These are phyloP conservation scores for Gastracanthus pulcherrimus DNA, from an alignment of 2,888 invertebrate species.

Conservation along the genomic window DNA sequence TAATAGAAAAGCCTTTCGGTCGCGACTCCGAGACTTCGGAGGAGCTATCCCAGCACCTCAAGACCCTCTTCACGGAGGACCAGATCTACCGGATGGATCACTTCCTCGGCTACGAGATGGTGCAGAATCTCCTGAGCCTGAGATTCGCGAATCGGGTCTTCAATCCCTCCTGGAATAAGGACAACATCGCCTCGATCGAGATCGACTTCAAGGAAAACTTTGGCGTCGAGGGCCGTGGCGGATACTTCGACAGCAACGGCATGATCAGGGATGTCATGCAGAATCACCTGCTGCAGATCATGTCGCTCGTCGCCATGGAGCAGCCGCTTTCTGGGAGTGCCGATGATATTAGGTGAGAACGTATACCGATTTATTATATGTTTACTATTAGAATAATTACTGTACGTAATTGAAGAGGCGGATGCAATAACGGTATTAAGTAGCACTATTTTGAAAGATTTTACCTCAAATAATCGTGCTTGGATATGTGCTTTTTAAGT, in stretches of 20 bases:
- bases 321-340: conserved; percentile 14
- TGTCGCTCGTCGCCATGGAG: conserved; percentile 50
- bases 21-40: conserved; percentile 29
- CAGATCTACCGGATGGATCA: conserved; percentile 53
- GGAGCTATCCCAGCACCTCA: conserved; percentile 20
- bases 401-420: too few relatives aligned
- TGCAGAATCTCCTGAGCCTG: conserved; percentile 41
- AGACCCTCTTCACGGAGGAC: conserved; percentile 38
- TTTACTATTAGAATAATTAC: too few relatives aligned
- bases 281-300: conserved; percentile 50
- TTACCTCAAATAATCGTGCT: too few relatives aligned
- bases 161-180: conserved; percentile 29
- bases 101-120: conserved; percentile 52
- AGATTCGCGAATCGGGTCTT: conserved; percentile 49
- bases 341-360: conserved; percentile 34
- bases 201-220: conserved; percentile 48
- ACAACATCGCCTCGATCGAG: conserved; percentile 41
- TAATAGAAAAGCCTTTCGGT: conserved; percentile 54
- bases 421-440: not conserved
- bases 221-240: conserved; percentile 49
- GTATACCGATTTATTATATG: too few relatives aligned
- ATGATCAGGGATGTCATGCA: conserved; percentile 55
- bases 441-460: too few relatives aligned
- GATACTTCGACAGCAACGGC: conserved; percentile 44
- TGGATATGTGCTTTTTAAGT: too few relatives aligned